phyloP scores from a whole-genome alignment of 2,113 vertebrate genomes.

The Pachycephala philippinensis region DNA sequence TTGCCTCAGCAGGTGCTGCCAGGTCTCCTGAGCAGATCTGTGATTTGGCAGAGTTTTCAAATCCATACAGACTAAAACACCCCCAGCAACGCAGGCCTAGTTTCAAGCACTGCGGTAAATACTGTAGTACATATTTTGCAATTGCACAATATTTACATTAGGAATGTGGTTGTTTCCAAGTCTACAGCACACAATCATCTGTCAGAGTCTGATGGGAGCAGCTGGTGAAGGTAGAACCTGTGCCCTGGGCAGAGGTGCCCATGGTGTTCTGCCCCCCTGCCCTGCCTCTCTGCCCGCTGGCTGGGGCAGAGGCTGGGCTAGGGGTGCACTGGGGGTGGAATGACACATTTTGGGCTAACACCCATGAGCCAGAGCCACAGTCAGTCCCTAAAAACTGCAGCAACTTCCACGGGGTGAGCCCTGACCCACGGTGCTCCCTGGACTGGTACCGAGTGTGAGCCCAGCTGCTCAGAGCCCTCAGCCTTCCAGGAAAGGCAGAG shows the following conservation, averaged over 20 bases:
- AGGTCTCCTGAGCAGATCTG: background rate
- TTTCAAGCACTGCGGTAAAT: background rate
- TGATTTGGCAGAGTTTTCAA: background rate
- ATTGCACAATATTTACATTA: background rate
- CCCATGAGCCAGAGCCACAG: background rate
- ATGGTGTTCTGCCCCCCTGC: background rate
- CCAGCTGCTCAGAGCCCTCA: background rate
- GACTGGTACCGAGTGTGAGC: fast-evolving
- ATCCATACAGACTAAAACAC: background rate
- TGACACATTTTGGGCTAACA: background rate
- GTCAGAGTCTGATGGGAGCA: background rate
- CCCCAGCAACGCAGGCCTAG: background rate
- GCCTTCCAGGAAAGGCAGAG: background rate
- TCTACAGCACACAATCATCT: background rate
- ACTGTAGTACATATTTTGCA: background rate
- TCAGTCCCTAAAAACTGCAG: background rate
- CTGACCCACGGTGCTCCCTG: background rate
- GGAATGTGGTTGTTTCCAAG: background rate
- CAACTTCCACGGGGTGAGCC: fast-evolving
- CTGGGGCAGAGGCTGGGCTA: background rate
- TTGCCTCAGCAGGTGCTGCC: background rate
- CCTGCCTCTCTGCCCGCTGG: background rate
- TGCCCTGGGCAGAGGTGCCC: background rate
- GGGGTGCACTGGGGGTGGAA: background rate
- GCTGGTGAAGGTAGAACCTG: background rate